These are phyloP conservation scores for Scleropages formosus DNA, from an alignment of 2,797 vertebrate genomes.

Conservation along the genomic window DNA sequence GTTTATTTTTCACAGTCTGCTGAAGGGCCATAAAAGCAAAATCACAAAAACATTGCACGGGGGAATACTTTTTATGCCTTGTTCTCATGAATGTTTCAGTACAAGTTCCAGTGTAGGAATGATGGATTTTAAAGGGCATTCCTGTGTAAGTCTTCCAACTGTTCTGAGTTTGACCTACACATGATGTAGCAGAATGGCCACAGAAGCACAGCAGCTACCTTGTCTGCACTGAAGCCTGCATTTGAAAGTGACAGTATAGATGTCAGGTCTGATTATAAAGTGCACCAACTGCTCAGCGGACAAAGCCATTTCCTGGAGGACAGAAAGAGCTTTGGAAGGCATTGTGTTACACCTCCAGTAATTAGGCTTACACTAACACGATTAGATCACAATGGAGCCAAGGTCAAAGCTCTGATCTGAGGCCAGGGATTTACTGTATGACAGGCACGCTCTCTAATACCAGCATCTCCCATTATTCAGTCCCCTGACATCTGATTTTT, in stretches of 20 bases:
- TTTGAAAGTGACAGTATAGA: slow-evolving; percentile 27
- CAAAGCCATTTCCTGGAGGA: slow-evolving; percentile 21
- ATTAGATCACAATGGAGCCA: slow-evolving; percentile 46
- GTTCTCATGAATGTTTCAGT: background rate
- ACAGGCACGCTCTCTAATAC: background rate
- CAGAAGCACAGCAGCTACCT: background rate
- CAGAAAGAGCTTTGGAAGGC: slow-evolving; percentile 25
- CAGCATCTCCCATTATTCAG: too few species aligned
- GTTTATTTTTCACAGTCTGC: too few species aligned
- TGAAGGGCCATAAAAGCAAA: too few species aligned
- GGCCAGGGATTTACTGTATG: slow-evolving; percentile 14
- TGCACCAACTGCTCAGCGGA: slow-evolving; percentile 13
- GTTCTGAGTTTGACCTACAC: slow-evolving; percentile 27
- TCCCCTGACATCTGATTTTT: too few species aligned
- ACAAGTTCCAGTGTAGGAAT: slow-evolving; percentile 25
- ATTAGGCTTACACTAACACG: slow-evolving; percentile 50
- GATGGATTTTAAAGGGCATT: slow-evolving; percentile 40
- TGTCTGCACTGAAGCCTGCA: slow-evolving; percentile 29
- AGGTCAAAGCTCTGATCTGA: slow-evolving; percentile 42
- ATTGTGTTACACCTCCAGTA: slow-evolving; percentile 41
- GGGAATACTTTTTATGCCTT: too few species aligned
- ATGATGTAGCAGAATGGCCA: too few species aligned
- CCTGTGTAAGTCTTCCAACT: slow-evolving; percentile 41
- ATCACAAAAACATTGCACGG: too few species aligned
- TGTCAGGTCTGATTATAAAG: slow-evolving; percentile 26